Base-by-base conservation (phyloP, 2,888 invertebrate species). In the Seira musarum region DNA sequence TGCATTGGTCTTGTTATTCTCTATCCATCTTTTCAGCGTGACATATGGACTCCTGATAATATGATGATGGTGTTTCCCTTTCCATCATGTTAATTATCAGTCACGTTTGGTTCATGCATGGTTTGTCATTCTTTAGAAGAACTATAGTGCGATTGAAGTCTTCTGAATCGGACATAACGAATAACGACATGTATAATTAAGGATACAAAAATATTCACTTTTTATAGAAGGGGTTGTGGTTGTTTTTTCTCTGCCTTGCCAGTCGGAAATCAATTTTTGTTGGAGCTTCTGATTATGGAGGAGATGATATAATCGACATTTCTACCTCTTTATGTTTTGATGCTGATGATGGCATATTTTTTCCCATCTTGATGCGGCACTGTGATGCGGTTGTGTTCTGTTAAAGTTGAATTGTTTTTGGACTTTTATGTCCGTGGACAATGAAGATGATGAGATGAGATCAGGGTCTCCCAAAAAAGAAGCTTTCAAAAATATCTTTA, bases 211-310 rank as follows among this genome's bases (percentile, higher is more conserved):
- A n/a, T n/a, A n/a, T n/a, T n/a, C n/a, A n/a, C n/a, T n/a, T n/a
- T n/a, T n/a, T n/a, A n/a, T 65, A 65, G 65, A 70, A 65, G 22
- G 76, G 70, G 76, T 65, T 70, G 66, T 65, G 70, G n/a, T n/a
- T n/a, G n/a, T n/a, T n/a, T n/a, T n/a, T n/a, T n/a, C n/a, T n/a
- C n/a, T n/a, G n/a, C n/a, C n/a, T 64, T 57, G 19, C 24, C 76
- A 15, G 69, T 69, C 65, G 65, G 77, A 60, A 77, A 77, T 77
- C 77, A 70, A 77, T 77, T 70, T 70, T 65, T 70, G n/a, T 46
- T n/a, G 63, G 25, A 63, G 76, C 76, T 76, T 69, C 76, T 76
- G 68, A 22, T 17, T 13, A 17, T 60, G 15, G 40, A 15, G n/a
- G 15, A 5, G 13, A 30, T 76, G 76, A 76, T 75, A 68, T 24